phyloP scores from a whole-genome alignment of 2,797 vertebrate species.

The Silurus aristotelis region DNA sequence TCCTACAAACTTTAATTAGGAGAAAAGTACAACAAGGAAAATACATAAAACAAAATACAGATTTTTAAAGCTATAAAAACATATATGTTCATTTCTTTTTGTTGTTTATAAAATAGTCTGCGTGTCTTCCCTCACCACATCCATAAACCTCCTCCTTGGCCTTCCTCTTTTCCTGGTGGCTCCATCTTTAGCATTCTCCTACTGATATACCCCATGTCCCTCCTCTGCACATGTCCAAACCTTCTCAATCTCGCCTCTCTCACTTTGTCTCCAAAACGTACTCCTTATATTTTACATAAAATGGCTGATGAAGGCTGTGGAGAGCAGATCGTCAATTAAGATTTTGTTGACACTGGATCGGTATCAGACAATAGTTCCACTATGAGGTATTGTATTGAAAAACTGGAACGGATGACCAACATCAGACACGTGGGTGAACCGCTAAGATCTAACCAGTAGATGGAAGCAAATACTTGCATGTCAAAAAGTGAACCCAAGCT shows the following conservation, averaged over 20 bases:
- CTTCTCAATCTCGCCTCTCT: too few species aligned
- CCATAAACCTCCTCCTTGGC: too few species aligned
- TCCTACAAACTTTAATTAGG: not conserved
- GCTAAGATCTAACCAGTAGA: conserved; percentile 21
- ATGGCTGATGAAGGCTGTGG: not conserved
- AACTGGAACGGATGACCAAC: not conserved
- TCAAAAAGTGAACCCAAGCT: not conserved
- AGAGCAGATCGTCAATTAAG: not conserved
- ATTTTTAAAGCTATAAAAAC: not conserved
- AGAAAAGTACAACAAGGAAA: too few species aligned
- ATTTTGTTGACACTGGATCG: not conserved
- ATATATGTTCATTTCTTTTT: too few species aligned
- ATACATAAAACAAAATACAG: not conserved
- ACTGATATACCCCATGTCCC: too few species aligned
- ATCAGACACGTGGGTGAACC: not conserved
- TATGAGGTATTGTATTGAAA: not conserved
- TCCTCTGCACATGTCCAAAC: too few species aligned
- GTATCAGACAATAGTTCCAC: not conserved
- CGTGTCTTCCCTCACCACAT: too few species aligned
- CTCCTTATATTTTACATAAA: not conserved
- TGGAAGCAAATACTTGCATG: conserved; percentile 38
- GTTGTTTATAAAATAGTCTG: too few species aligned
- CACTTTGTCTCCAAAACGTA: too few species aligned
- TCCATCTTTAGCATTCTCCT: too few species aligned
- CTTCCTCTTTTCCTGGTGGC: too few species aligned